A percentile compares a stretch with the other conserved stretches of the same genome.
These are phyloP conservation scores for Apostichopus californicus DNA, from an alignment of 35 echinoderm and acorn worm genomes.

Conservation along the genomic window DNA sequence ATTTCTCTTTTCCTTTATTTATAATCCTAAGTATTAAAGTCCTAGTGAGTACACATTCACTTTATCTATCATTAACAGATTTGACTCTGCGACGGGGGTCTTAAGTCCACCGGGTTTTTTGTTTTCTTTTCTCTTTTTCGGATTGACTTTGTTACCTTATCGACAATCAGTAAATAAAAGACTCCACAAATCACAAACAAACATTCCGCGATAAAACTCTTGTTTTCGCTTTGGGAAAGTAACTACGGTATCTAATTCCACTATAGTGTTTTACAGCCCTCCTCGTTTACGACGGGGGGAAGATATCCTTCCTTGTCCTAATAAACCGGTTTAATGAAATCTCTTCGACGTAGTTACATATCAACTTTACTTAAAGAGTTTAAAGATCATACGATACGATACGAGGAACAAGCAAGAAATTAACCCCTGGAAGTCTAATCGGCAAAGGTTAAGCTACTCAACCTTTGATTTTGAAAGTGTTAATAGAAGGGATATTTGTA, in stretches of 20 bases:
- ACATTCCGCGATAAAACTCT: conserved; percentile 14
- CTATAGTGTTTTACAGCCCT: not conserved
- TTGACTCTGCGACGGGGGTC: not conserved
- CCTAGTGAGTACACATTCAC: not conserved
- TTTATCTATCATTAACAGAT: not conserved
- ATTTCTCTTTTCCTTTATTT: too few species aligned
- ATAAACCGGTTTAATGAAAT: not conserved
- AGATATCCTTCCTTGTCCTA: not conserved
- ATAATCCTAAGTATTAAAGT: not conserved
- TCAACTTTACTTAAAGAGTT: not conserved
- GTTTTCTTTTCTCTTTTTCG: too few species aligned
- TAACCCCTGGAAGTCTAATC: not conserved
- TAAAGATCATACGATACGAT: not conserved
- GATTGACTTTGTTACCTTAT: not conserved
- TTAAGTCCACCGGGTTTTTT: not conserved
- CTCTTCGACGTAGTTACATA: not conserved
- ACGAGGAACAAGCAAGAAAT: not conserved
- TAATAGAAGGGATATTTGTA: too few species aligned
- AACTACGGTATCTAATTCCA: not conserved
- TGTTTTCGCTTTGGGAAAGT: conserved; percentile 41
- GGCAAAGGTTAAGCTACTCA: not conserved
- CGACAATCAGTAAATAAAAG: conserved; percentile 20
- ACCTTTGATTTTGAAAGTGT: not conserved
- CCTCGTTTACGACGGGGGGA: not conserved
- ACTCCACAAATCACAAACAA: conserved; percentile 30